These are phyloP conservation scores for Drosophila yooni DNA, from an alignment of 2,888 invertebrate species.

Conservation along the genomic window DNA sequence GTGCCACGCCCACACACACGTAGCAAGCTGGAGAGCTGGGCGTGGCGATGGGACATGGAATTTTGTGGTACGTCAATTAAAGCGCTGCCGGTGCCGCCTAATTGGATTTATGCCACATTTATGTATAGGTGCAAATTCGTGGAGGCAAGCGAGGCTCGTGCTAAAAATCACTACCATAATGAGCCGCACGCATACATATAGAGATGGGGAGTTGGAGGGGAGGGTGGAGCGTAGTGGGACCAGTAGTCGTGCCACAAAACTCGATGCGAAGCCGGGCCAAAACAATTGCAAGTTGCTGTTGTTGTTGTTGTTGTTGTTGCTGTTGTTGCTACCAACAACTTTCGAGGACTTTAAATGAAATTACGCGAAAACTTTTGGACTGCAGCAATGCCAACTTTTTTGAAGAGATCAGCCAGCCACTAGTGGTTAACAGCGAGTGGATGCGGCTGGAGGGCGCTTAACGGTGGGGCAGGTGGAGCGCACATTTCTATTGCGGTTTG, in stretches of 20 bases:
- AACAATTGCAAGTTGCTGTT: constrained; percentile 71
- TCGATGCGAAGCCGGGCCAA: constrained; percentile 44
- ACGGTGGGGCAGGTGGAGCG: background rate
- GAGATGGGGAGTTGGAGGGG: background rate
- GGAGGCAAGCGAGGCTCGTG: constrained; percentile 49
- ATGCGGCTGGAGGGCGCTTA: background rate
- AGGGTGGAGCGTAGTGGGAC: background rate
- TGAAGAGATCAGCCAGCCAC: constrained; percentile 67
- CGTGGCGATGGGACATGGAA: background rate
- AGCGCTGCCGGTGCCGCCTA: constrained; percentile 75
- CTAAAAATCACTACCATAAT: constrained; percentile 75
- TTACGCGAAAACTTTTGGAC: constrained; percentile 78
- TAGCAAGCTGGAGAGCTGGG: constrained; percentile 3
- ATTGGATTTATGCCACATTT: constrained; percentile 80
- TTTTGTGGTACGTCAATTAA: constrained; percentile 71
- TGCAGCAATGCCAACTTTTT: constrained; percentile 62
- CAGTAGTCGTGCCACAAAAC: constrained; percentile 61
- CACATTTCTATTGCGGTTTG: constrained; percentile 47
- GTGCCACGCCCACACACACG: constrained; percentile 36
- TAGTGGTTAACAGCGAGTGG: background rate
- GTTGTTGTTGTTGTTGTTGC: background rate
- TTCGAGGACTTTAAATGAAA: constrained; percentile 81
- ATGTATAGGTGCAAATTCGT: constrained; percentile 76
- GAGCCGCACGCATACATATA: constrained; percentile 34
- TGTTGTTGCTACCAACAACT: constrained; percentile 57